Percentiles rank a stretch among this genome's conserved stretches.
phyloP scores from a whole-genome alignment of 2,113 vertebrate genomes.

The Terrapene triunguis region DNA sequence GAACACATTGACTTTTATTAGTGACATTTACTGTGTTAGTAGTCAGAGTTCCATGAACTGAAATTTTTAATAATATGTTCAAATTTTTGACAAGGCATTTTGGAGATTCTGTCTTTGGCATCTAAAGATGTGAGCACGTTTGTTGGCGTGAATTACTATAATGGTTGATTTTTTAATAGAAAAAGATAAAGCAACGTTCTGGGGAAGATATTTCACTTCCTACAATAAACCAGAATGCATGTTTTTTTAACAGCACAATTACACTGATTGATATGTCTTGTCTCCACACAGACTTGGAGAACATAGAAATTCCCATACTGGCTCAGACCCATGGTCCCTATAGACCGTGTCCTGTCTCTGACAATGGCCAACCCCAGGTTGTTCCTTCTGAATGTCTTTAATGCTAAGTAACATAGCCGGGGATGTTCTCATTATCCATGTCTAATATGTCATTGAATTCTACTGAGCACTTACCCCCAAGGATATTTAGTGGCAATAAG shows the following conservation, averaged over 20 bases:
- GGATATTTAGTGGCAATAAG: background rate
- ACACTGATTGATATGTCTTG: background rate
- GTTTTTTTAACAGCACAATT: background rate
- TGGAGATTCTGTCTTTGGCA: background rate
- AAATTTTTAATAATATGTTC: background rate
- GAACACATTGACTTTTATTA: background rate
- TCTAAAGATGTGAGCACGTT: conserved; percentile 15
- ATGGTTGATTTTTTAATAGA: background rate
- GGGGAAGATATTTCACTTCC: background rate
- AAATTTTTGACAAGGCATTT: background rate
- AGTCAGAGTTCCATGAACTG: background rate
- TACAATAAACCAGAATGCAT: background rate
- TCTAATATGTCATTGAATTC: background rate
- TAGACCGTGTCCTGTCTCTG: background rate
- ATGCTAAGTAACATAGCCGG: background rate
- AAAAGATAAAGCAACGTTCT: background rate
- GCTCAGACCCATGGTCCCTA: background rate
- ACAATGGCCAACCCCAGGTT: background rate
- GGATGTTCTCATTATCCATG: background rate
- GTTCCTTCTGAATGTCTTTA: background rate
- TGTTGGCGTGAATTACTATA: background rate
- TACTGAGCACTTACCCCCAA: background rate
- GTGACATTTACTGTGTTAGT: conserved; percentile 9
- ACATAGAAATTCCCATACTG: background rate
- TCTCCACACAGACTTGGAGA: background rate